Conservation (phyloP, 2,113 vertebrate species). For the Sturnus vulgaris region DNA sequence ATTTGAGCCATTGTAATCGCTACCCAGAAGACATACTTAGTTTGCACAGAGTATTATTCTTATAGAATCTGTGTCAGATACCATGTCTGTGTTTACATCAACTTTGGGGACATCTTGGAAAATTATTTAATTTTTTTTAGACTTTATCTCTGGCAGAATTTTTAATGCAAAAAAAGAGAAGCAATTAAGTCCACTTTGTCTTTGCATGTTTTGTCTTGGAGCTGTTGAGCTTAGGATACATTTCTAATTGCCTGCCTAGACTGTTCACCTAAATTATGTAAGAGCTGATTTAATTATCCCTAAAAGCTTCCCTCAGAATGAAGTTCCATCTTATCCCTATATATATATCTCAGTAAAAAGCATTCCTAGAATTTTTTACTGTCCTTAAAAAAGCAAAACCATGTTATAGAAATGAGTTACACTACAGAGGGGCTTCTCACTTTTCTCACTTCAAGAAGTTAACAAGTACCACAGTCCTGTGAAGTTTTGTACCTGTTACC, state of each 20-base stretch:
- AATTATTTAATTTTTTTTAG: background rate
- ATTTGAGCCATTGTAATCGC: background rate
- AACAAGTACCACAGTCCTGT: background rate
- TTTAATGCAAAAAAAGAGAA: background rate
- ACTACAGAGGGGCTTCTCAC: background rate
- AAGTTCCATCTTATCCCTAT: background rate
- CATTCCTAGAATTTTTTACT: background rate
- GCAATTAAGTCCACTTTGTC: background rate
- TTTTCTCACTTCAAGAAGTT: background rate
- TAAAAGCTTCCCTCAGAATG: conserved; percentile 15
- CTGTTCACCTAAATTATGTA: background rate
- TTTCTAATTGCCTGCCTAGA: background rate
- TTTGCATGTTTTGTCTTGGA: background rate
- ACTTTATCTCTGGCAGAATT: background rate
- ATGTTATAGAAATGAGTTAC: background rate
- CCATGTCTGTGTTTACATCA: background rate
- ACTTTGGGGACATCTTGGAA: background rate
- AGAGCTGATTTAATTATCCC: conserved; percentile 28
- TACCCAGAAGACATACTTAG: background rate
- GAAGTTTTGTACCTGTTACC: background rate
- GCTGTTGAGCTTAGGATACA: background rate
- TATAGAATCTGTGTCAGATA: background rate
- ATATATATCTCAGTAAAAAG: background rate
- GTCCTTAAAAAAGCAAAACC: background rate
- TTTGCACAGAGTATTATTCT: background rate